phyloP scores from a whole-genome alignment of 2,888 invertebrate genomes.

The Galerucella nymphaeae region DNA sequence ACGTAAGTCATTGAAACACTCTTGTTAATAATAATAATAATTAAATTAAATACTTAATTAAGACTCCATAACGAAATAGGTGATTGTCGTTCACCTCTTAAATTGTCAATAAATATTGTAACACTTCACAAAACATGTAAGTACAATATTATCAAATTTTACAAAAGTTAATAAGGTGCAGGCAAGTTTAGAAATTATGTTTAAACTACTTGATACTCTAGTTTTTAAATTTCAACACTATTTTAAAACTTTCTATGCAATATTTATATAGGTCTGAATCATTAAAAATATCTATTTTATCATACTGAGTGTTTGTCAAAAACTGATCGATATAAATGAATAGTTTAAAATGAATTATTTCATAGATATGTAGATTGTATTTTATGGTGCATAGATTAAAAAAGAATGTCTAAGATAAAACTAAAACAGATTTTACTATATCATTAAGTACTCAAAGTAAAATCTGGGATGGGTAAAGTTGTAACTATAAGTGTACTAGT shows the following conservation, averaged over 20 bases:
- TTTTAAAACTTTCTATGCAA: neutral
- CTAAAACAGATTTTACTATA: too few relatives aligned
- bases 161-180: constrained; percentile 9
- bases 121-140: neutral
- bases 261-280: neutral
- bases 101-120: constrained; percentile 1
- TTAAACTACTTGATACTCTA: neutral
- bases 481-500: too few relatives aligned
- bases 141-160: constrained; percentile 17
- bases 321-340: neutral
- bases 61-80: too few relatives aligned
- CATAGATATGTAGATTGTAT: neutral
- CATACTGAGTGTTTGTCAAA: neutral
- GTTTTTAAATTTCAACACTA: neutral
- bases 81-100: too few relatives aligned
- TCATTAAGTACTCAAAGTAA: too few relatives aligned
- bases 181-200: constrained; percentile 10
- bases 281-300: constrained; percentile 4
- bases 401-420: neutral
- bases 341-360: neutral
- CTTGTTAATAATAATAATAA: too few relatives aligned
- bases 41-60: too few relatives aligned
- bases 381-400: neutral
- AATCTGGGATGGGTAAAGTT: too few relatives aligned
- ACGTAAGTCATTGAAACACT: too few relatives aligned